A percentile compares a stretch with the other conserved stretches of the same genome.
phyloP scores from a whole-genome alignment of 2,113 vertebrate species.

The Potamarius usumacintae region DNA sequence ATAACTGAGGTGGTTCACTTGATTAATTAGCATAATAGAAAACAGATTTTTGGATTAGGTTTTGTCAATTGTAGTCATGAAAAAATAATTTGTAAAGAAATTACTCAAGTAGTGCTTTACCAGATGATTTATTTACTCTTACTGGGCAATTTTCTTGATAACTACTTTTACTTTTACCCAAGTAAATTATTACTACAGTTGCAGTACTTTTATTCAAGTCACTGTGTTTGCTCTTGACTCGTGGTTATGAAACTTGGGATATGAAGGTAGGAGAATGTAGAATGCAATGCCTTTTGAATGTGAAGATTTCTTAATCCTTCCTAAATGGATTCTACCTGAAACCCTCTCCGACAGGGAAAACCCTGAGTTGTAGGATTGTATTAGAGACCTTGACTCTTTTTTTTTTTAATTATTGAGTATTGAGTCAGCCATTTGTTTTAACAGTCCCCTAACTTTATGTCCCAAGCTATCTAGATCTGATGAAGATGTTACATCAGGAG shows the following conservation, averaged over 20 bases:
- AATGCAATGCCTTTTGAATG: neutral
- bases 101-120: too few relatives aligned
- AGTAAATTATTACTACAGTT: neutral
- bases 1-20: too few relatives aligned
- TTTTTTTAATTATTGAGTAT: neutral
- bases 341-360: neutral
- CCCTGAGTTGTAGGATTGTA: neutral
- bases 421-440: constrained; percentile 4
- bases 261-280: neutral
- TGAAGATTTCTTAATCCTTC: neutral
- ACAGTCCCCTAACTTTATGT: neutral
- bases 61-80: neutral
- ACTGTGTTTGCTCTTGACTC: neutral
- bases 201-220: neutral
- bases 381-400: neutral
- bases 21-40: neutral
- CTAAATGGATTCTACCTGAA: too few relatives aligned
- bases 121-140: too few relatives aligned
- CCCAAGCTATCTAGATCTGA: constrained; percentile 22
- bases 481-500: constrained; percentile 41
- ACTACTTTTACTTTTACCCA: too few relatives aligned
- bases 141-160: too few relatives aligned
- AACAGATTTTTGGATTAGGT: neutral
- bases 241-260: neutral
- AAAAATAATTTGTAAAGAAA: too few relatives aligned